Evolutionary conservation across 2,113 vertebrate species (phyloP).

Genomic region (Malurus alboscapulatus): DNA sequence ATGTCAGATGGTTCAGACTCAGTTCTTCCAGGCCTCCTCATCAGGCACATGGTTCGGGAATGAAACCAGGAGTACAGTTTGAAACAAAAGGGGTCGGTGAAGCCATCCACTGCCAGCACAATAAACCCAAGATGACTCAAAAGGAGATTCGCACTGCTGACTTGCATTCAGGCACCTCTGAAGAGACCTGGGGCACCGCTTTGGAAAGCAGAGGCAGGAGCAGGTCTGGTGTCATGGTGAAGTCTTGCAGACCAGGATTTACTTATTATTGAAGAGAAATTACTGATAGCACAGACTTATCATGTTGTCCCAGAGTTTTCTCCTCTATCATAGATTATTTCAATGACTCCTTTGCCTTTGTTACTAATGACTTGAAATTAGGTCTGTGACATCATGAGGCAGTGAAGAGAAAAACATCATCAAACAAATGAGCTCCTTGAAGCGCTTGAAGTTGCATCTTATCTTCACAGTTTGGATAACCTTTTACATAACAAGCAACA

Average conservation of each 20-base stretch:
- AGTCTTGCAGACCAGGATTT: background rate
- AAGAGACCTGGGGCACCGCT: background rate
- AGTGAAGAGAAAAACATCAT: background rate
- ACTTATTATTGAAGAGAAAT: background rate
- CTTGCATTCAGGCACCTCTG: background rate
- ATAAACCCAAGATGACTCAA: background rate
- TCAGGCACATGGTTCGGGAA: background rate
- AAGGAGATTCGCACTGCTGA: background rate
- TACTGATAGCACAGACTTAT: background rate
- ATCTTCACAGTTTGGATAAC: constrained; percentile 41
- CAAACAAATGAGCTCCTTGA: background rate
- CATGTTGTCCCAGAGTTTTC: background rate
- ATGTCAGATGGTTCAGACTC: background rate
- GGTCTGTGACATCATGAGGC: background rate
- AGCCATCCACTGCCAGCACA: background rate
- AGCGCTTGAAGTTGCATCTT: background rate
- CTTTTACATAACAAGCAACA: constrained; percentile 22
- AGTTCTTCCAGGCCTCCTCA: background rate
- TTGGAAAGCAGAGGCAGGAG: background rate
- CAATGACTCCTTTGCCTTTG: background rate
- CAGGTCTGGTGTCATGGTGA: background rate
- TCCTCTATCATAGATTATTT: constrained; percentile 2
- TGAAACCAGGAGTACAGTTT: background rate
- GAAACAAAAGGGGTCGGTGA: background rate
- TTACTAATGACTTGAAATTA: constrained; percentile 19